A percentile compares a stretch with the other conserved stretches of the same genome.
phyloP scores from a whole-genome alignment of 2,888 invertebrate genomes.

The Tinea semifulvella region DNA sequence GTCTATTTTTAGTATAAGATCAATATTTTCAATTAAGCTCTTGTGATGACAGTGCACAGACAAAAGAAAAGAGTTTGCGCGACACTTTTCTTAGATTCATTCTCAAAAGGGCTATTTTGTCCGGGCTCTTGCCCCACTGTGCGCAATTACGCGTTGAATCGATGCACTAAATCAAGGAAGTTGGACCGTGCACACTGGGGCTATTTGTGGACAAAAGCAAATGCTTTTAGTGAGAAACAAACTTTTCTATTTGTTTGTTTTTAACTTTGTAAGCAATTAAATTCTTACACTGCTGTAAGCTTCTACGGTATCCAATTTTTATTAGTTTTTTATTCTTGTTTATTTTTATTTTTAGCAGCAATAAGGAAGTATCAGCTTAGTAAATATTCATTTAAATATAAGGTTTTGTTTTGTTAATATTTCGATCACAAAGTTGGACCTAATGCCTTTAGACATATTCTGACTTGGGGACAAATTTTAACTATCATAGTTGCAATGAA shows the following conservation, averaged over 20 bases:
- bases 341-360: too few species aligned
- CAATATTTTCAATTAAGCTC: background rate
- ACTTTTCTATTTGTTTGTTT: background rate
- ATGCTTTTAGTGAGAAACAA: constrained; percentile 8
- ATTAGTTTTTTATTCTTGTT: too few species aligned
- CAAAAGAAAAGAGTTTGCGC: background rate
- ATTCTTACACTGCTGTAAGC: too few species aligned
- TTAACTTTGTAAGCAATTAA: background rate
- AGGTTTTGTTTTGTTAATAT: too few species aligned
- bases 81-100: background rate
- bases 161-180: constrained; percentile 12
- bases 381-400: too few species aligned
- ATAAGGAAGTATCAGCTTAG: too few species aligned
- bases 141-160: constrained; percentile 12
- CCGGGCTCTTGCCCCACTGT: constrained; percentile 2
- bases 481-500: too few species aligned
- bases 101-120: constrained; percentile 5
- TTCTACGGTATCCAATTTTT: too few species aligned
- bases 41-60: background rate
- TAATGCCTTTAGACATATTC: too few species aligned
- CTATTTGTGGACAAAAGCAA: constrained; percentile 10
- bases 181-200: constrained; percentile 2
- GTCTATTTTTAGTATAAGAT: background rate
- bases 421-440: too few species aligned
- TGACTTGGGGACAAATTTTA: too few species aligned